Base-by-base conservation (phyloP, 2,888 invertebrate species). In the Gordius sp. region DNA sequence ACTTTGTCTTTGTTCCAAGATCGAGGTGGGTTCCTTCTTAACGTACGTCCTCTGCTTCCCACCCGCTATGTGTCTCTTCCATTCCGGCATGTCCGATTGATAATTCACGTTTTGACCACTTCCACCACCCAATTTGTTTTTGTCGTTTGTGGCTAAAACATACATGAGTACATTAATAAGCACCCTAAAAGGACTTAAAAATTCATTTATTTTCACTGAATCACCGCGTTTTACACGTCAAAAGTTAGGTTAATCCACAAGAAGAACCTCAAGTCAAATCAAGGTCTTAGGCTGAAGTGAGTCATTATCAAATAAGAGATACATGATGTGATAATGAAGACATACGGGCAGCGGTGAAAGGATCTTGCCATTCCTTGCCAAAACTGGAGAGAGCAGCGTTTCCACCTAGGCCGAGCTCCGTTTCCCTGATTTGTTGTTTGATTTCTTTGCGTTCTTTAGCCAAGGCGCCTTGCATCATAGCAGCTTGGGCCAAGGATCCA, bases 391-490 rank as follows among this genome's bases (percentile, higher is more conserved):
- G 70, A 18, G 68, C 66, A 1, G 82, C 78, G 4, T 8, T 27
- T 4, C 8, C 27, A 24, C 27, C 27, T 26, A 28, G 13, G 66
- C 85, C 84, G 75, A 82, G 80, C 70, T 89, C 87, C 62, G 82
- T 79, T 66, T 89, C 87, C 26, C 89, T 71, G 13, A 28, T 70
- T 59, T 68, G 67, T 56, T 86, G 85, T 71, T 97, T 93, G 65
- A 82, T 78, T 68, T 97, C 97, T 52, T 93, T 73, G 57, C 97
- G 74, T 68, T 99, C 97, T 66, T 99, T 99, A 0, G 93, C 83
- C 47, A 99, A 68, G 0, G 97, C 97, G 13, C 83, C 84, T 69
- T 97, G 97, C 89, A 89, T 99, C 85, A 99, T 89, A 0, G 97
- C 97, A 0, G 97, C 89, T 65, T 97, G 97, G 0, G 93, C 93